A percentile compares a stretch with the other conserved stretches of the same genome.
Conservation (phyloP, 2,113 vertebrate species). For the Sebastes schlegelii region DNA sequence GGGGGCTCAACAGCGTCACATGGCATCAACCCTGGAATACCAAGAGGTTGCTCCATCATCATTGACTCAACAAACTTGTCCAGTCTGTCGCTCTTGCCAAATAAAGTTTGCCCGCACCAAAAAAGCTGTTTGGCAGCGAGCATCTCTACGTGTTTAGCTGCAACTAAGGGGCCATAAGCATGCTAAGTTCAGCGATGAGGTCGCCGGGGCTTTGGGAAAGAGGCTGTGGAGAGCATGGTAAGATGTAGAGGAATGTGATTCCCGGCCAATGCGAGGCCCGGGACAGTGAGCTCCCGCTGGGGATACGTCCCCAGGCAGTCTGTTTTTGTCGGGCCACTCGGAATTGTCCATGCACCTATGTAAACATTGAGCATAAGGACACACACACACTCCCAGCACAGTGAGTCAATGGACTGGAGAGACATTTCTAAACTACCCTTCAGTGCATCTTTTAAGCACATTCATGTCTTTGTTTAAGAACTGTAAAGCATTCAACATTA, state of each 20-base stretch:
- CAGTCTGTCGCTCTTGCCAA: slow-evolving; percentile 59
- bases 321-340: slow-evolving; percentile 85
- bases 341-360: slow-evolving; percentile 86
- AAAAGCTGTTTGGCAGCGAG: slow-evolving; percentile 25
- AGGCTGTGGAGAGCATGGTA: slow-evolving; percentile 79
- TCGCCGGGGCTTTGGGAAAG: slow-evolving; percentile 83
- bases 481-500: slow-evolving; percentile 4
- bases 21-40: slow-evolving; percentile 48
- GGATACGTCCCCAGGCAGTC: slow-evolving; percentile 85
- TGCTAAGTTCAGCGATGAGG: slow-evolving; percentile 69
- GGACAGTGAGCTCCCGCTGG: slow-evolving; percentile 77
- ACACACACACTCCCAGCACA: slow-evolving; percentile 66
- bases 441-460: slow-evolving; percentile 52
- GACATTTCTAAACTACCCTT: slow-evolving; percentile 51
- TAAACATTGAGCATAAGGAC: slow-evolving; percentile 81
- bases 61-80: slow-evolving; percentile 65
- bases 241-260: slow-evolving; percentile 85
- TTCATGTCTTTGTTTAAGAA: slow-evolving; percentile 12
- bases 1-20: slow-evolving; percentile 46
- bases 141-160: slow-evolving; percentile 59
- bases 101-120: slow-evolving; percentile 44
- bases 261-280: slow-evolving; percentile 80
- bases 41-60: slow-evolving; percentile 63
- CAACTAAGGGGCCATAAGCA: slow-evolving; percentile 53
- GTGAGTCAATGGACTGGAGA: slow-evolving; percentile 53